These are phyloP conservation scores for Hydraecia micacea DNA, from an alignment of 2,888 invertebrate species.

Conservation along the genomic window DNA sequence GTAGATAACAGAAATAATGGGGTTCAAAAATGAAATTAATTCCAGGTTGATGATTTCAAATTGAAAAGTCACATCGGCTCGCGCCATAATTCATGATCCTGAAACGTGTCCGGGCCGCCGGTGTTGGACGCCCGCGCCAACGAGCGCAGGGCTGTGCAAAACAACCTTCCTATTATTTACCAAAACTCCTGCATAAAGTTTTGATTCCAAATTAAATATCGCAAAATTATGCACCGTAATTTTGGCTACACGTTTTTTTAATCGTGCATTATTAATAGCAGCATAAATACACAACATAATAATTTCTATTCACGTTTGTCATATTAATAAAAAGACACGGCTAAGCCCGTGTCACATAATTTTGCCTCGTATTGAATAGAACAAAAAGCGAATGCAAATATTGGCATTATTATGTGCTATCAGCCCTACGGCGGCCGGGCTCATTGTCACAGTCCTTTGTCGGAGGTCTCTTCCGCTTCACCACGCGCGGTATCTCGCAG, in stretches of 20 bases:
- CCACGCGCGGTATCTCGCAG: slow-evolving; percentile 83
- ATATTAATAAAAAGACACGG: slow-evolving; percentile 64
- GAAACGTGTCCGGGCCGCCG: slow-evolving; percentile 90
- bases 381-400: slow-evolving; percentile 70
- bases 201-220: slow-evolving; percentile 56
- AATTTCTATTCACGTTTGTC: slow-evolving; percentile 41
- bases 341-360: slow-evolving; percentile 67
- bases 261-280: slow-evolving; percentile 49
- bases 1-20: slow-evolving; percentile 90
- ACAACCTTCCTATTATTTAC: slow-evolving; percentile 73
- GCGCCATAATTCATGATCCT: slow-evolving; percentile 90
- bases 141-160: slow-evolving; percentile 79
- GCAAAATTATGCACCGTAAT: slow-evolving; percentile 40
- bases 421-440: slow-evolving; percentile 77
- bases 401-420: slow-evolving; percentile 66
- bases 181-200: slow-evolving; percentile 57
- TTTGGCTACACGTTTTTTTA: slow-evolving; percentile 54
- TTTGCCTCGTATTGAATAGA: slow-evolving; percentile 58
- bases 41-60: slow-evolving; percentile 91
- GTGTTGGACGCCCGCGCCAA: slow-evolving; percentile 81
- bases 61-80: slow-evolving; percentile 91
- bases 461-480: slow-evolving; percentile 88
- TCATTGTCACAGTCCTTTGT: slow-evolving; percentile 88
- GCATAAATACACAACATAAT: slow-evolving; percentile 43
- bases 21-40: slow-evolving; percentile 91